These are phyloP conservation scores for Aurelia sp. DNA, from an alignment of 30 jellyfish, hydroid and myxozoan species.

Conservation along the genomic window DNA sequence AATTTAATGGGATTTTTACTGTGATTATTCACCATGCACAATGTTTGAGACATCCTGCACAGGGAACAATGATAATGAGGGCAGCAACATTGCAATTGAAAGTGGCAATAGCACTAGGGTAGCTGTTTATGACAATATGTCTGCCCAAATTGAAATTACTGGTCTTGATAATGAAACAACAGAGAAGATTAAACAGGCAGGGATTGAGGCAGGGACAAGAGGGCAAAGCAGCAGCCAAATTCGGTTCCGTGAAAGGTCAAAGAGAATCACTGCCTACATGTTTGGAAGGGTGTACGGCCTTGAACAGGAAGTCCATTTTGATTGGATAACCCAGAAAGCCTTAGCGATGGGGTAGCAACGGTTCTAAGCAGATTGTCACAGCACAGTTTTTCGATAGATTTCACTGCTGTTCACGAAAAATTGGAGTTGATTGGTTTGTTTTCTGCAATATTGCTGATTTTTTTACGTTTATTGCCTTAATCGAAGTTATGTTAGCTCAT, in stretches of 20 bases:
- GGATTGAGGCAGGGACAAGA: background rate
- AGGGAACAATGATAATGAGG: background rate
- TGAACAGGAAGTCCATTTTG: no score
- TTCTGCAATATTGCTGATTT: no score
- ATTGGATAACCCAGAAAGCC: no score
- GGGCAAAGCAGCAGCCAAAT: slow-evolving; percentile 12
- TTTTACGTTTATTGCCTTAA: no score
- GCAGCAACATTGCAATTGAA: background rate
- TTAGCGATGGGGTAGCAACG: no score
- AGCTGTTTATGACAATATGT: background rate
- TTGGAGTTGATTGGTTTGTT: no score
- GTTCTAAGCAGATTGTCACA: no score
- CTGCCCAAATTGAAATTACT: slow-evolving; percentile 1
- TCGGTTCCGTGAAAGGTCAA: slow-evolving; percentile 7
- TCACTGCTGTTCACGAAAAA: no score
- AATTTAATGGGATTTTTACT: no score
- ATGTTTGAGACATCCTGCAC: slow-evolving; percentile 26
- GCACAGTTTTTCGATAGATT: no score
- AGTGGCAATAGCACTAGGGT: background rate
- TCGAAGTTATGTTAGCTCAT: no score
- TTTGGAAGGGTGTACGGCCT: slow-evolving; percentile 15
- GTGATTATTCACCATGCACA: slow-evolving; percentile 40
- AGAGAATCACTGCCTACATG: slow-evolving; percentile 3
- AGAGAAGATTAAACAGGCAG: background rate
- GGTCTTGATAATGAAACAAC: background rate